Evolutionary conservation across 2,888 invertebrate genomes (phyloP).

Genomic region (Ligdia adustata): DNA sequence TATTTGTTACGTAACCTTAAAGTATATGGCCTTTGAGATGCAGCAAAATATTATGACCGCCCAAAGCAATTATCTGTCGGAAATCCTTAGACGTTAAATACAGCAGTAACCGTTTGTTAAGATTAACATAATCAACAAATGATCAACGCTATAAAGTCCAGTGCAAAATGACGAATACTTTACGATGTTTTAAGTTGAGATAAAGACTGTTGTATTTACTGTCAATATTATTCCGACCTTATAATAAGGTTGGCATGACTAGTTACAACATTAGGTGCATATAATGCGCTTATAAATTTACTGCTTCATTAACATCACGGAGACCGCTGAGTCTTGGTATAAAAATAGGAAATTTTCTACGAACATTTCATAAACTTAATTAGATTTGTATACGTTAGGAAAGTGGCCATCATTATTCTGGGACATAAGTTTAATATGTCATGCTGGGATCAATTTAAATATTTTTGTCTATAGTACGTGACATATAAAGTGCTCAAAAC

Average conservation of each 20-base stretch:
- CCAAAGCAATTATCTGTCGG: not conserved
- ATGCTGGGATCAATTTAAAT: conserved; percentile 9
- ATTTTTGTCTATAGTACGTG: no score
- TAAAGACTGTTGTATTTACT: conserved; percentile 47
- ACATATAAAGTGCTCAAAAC: no score
- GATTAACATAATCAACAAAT: conserved; percentile 24
- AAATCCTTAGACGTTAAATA: conserved; percentile 3
- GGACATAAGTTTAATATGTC: not conserved
- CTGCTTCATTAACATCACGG: conserved; percentile 49
- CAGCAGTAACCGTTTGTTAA: conserved; percentile 7
- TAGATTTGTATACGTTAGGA: not conserved
- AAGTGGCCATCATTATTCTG: not conserved
- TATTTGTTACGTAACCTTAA: conserved; percentile 32
- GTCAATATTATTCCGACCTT: conserved; percentile 47
- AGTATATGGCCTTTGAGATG: conserved; percentile 15
- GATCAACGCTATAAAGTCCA: conserved; percentile 44
- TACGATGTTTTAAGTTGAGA: conserved; percentile 44
- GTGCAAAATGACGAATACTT: conserved; percentile 41
- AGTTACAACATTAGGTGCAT: conserved; percentile 35
- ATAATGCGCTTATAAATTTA: conserved; percentile 50
- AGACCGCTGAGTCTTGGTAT: conserved; percentile 35
- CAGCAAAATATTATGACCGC: conserved; percentile 14
- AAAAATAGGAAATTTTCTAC: conserved; percentile 35
- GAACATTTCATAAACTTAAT: conserved; percentile 4
- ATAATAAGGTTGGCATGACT: conserved; percentile 43